These are phyloP conservation scores for Eretmochelys imbricata DNA, from an alignment of 2,113 vertebrate species.

Conservation along the genomic window DNA sequence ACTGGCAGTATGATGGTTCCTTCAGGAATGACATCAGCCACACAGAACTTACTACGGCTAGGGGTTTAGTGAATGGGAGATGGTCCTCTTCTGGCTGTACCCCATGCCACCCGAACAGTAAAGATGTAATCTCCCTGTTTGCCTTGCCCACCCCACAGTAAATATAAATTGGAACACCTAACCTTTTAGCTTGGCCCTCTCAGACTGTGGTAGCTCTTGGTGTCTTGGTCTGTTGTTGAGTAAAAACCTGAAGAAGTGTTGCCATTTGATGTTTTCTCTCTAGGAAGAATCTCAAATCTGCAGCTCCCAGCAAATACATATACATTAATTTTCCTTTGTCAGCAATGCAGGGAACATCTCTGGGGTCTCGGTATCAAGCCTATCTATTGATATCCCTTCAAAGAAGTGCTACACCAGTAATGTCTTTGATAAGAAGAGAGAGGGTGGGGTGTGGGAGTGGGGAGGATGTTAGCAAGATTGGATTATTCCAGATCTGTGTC, in stretches of 20 bases:
- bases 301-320: conserved; percentile 28
- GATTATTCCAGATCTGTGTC: conserved; percentile 35
- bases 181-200: neutral
- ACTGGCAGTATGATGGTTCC: neutral
- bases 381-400: conserved; percentile 27
- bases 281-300: conserved; percentile 15
- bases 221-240: neutral
- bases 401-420: conserved; percentile 27
- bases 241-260: neutral
- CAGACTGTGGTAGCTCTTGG: neutral
- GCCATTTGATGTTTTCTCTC: neutral
- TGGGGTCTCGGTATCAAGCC: conserved; percentile 33
- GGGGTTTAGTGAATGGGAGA: neutral
- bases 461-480: neutral
- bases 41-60: neutral
- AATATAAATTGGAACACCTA: neutral
- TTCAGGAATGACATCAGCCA: neutral
- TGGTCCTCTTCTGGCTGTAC: neutral
- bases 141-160: accelerated
- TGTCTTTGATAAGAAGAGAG: neutral
- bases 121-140: neutral
- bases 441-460: neutral
- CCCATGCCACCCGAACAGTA: neutral
- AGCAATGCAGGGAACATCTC: conserved; percentile 17
- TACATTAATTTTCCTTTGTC: neutral